Evolutionary conservation across 2,888 invertebrate species (phyloP), one percentile per base, ranked within the genome.

Genomic region (Alentia gelatinosa): DNA sequence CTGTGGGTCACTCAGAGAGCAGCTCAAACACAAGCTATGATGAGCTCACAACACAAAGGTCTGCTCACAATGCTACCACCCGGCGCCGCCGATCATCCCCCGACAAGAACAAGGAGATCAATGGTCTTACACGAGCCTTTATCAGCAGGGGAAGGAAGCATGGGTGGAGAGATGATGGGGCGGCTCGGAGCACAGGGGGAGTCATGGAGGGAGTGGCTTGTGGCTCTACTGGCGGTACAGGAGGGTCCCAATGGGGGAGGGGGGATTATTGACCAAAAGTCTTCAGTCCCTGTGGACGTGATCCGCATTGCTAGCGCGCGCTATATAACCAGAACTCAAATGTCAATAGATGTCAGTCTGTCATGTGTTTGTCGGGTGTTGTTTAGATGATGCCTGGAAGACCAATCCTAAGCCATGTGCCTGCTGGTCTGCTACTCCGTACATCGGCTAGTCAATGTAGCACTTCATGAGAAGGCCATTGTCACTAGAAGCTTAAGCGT

Each of bases 71-170:
- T 19, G 3, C 56, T 19, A 19, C 56, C 56, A 12, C 56, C 56
- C n/a, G 23, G 23, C n/a, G 19, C 56, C n/a, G 56, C 33, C 26
- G 68, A 68, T 30, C 68, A 68, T 68, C 68, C 68, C 12, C 4
- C 68, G n/a, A 56, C 56, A 68, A 26, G 68, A 68, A 68, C 68
- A 68, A 68, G 68, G 68, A 26, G 68, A 68, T 68, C 68, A 68
- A 68, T 68, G 68, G 30, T 68, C 68, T 68, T 68, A 68, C 33
- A 30, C 30, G 68, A 9, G 30, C 56, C 68, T 26, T 68, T 68
- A 68, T 9, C 68, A 30, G 68, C 3, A 5, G 26, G 68, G 30
- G 33, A n/a, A 68, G 26, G 1, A 30, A 30, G 33, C 3, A 9
- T 68, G 68, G 30, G 68, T 12, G 68, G 30, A 19, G 26, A 15